Evolutionary conservation across 2,797 vertebrate species (phyloP).

Genomic region (Halcyon chelicuti): DNA sequence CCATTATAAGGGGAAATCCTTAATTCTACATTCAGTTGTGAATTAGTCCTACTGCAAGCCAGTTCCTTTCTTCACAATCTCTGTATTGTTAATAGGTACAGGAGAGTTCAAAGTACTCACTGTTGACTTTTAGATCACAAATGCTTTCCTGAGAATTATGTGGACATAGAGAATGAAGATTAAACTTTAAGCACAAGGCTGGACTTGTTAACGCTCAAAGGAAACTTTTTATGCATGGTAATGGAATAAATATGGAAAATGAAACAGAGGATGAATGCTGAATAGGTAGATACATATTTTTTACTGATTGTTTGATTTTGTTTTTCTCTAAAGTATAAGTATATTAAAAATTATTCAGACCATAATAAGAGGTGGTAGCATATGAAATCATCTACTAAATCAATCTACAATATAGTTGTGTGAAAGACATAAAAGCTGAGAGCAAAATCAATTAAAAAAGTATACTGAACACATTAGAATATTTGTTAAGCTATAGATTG

Average conservation of each 20-base stretch:
- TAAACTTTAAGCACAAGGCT: neutral
- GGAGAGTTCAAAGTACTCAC: neutral
- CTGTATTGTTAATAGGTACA: neutral
- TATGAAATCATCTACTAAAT: conserved; percentile 22
- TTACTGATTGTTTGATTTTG: neutral
- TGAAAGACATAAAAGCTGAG: conserved; percentile 16
- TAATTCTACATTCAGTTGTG: neutral
- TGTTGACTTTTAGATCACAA: neutral
- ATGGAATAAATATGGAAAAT: conserved; percentile 6
- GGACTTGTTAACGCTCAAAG: neutral
- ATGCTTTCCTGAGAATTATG: neutral
- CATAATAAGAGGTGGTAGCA: neutral
- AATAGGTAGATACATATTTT: neutral
- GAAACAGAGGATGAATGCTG: neutral
- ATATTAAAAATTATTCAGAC: conserved; percentile 34
- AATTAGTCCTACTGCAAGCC: neutral
- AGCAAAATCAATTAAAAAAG: neutral
- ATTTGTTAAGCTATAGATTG: neutral
- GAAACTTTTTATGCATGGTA: neutral
- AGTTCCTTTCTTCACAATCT: neutral
- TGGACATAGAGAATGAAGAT: neutral
- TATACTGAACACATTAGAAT: neutral
- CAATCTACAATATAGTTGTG: neutral
- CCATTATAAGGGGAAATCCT: neutral
- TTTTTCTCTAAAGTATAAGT: neutral